Conservation (phyloP, 2,888 invertebrate genomes). For the Luperina nickerlii region DNA sequence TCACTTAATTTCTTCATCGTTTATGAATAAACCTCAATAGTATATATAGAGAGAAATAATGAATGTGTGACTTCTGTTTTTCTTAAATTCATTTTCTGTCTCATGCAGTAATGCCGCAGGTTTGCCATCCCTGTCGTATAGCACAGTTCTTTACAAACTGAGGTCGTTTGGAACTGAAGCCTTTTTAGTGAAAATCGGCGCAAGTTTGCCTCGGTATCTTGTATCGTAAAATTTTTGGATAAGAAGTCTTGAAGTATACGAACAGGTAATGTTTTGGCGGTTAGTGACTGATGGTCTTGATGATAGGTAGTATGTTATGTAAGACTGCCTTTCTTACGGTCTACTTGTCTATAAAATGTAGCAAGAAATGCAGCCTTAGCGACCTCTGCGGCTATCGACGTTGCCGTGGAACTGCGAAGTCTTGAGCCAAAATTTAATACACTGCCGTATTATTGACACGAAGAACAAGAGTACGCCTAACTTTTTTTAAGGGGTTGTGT, state of each 20-base stretch:
- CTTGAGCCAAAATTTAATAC: background rate
- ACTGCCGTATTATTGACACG: background rate
- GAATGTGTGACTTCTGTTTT: background rate
- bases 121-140: background rate
- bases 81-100: background rate
- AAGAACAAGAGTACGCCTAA: background rate
- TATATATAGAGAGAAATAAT: background rate
- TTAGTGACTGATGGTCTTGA: background rate
- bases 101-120: background rate
- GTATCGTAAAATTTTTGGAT: slow-evolving; percentile 25
- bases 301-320: background rate
- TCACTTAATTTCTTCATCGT: too few species aligned
- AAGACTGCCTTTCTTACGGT: background rate
- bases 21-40: too few species aligned
- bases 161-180: slow-evolving; percentile 43
- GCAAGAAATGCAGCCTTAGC: background rate
- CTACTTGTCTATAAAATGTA: background rate
- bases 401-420: background rate
- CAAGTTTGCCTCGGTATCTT: slow-evolving; percentile 44
- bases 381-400: background rate
- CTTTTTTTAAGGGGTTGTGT: too few species aligned
- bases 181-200: slow-evolving; percentile 45
- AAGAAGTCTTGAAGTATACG: slow-evolving; percentile 19
- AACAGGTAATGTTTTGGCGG: slow-evolving; percentile 11
- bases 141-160: slow-evolving; percentile 41